These are phyloP conservation scores for Gallinago undulata DNA, from an alignment of 2,113 vertebrate genomes.

Conservation along the genomic window DNA sequence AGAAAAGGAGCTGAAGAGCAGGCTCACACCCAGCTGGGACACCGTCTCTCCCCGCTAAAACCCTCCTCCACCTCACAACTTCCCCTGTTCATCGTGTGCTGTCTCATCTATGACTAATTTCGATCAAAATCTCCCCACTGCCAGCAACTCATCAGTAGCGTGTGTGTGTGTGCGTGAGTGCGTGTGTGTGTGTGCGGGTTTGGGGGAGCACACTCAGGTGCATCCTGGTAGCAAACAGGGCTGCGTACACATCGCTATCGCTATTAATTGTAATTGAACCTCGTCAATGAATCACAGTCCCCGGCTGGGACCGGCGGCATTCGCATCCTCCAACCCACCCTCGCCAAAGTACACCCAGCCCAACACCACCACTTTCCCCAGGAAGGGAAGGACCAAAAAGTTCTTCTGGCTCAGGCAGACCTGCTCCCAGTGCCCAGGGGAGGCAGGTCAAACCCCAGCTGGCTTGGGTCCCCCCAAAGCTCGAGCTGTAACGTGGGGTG, in stretches of 20 bases:
- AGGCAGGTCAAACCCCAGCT: not conserved
- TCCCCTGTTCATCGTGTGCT: not conserved
- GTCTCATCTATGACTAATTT: not conserved
- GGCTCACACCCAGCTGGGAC: fast-evolving
- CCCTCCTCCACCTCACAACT: not conserved
- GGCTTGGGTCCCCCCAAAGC: fast-evolving
- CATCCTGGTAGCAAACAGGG: fast-evolving
- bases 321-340: not conserved
- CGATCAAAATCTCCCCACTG: not conserved
- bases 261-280: not conserved
- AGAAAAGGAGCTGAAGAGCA: not conserved
- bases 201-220: fast-evolving
- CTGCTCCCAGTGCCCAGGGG: fast-evolving
- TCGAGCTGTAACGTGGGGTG: fast-evolving
- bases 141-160: not conserved
- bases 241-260: fast-evolving
- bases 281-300: not conserved
- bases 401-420: not conserved
- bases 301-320: fast-evolving
- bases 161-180: not conserved
- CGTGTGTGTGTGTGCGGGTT: not conserved
- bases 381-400: not conserved
- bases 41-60: not conserved
- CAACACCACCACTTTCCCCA: too few relatives aligned
- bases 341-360: not conserved